A percentile compares a stretch with the other conserved stretches of the same genome.
Evolutionary conservation across 2,797 vertebrate species (phyloP).

Genomic region (Streptopelia turtur): DNA sequence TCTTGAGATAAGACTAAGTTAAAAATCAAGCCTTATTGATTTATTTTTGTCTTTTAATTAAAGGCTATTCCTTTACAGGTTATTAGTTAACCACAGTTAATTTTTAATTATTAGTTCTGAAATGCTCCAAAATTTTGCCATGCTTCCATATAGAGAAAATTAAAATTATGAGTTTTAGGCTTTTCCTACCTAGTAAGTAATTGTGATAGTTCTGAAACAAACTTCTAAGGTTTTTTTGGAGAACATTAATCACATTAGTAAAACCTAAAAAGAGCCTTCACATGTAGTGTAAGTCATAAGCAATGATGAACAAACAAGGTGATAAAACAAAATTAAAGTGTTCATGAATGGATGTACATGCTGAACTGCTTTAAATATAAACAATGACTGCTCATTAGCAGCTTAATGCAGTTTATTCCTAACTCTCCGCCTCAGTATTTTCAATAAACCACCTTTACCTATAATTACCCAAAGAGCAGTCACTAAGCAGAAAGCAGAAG

Average conservation of each 20-base stretch:
- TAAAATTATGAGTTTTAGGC: background rate
- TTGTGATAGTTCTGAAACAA: background rate
- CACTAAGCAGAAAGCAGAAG: background rate
- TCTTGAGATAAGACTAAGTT: conserved; percentile 16
- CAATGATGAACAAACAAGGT: background rate
- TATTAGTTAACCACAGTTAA: background rate
- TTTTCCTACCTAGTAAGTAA: background rate
- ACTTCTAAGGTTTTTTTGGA: background rate
- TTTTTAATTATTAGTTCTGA: conserved; percentile 2
- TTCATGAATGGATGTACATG: background rate
- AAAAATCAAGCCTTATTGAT: background rate
- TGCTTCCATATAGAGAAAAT: background rate
- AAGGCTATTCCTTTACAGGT: background rate
- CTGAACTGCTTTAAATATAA: conserved; percentile 15
- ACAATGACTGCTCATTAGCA: background rate
- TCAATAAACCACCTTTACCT: background rate
- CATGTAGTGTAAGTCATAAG: background rate
- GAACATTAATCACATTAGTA: background rate
- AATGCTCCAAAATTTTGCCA: background rate
- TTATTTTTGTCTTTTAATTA: background rate
- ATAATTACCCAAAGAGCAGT: background rate
- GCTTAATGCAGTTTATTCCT: conserved; percentile 18
- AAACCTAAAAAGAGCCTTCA: background rate
- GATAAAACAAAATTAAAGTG: background rate
- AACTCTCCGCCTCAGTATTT: conserved; percentile 14